Base-by-base conservation (phyloP, 64 coral and sea anemone genomes). In the Astreopora myriophthalma region DNA sequence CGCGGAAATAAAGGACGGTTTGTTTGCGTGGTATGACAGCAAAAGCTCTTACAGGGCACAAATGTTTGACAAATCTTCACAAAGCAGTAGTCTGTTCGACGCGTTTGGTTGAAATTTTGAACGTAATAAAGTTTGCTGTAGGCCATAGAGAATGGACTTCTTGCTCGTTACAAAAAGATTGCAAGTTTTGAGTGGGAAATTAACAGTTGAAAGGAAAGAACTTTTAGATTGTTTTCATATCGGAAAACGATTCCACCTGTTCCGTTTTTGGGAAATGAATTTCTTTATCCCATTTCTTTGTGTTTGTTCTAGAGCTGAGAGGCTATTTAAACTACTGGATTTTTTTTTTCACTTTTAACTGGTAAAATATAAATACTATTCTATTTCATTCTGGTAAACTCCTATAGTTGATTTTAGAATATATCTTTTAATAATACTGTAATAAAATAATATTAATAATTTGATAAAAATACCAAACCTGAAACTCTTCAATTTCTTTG, bases 31-130 rank as follows among this genome's bases (percentile, higher is more conserved):
- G 37, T 77, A 8, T 77, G 40, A 30, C 76, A 20, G 51, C 5
- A 8, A 79, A 13, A 9, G 12, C 76, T 32, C 57, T 79, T 44
- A 58, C 48, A 26, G 5, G 48, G 13, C 25, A 12, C 30, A 60
- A 27, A 80, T 14, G 51, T 48, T n/a, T 60, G 74, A 78, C 40
- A 28, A 78, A 78, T 28, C 51, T 78, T 78, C 36, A 78, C 74
- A 78, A 5, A 29, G 4, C 11, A 46, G 11, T 58, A 12, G 40
- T 11, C 27, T n/a, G 27, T 80, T 80, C 58, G 48, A 48, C 76
- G 76, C 76, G 26, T 20, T 16, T 49, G 5, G 35, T 16, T 10
- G 37, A 12, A 44, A 14, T 48, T 27, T 48, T 29, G 3, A 1
- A 34, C 1, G 7, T 27, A 31, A 3, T 2, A 16, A 33, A 14